Evolutionary conservation across 2,113 vertebrate genomes (phyloP), one percentile per base, ranked within the genome.

Genomic region (Scortum barcoo): DNA sequence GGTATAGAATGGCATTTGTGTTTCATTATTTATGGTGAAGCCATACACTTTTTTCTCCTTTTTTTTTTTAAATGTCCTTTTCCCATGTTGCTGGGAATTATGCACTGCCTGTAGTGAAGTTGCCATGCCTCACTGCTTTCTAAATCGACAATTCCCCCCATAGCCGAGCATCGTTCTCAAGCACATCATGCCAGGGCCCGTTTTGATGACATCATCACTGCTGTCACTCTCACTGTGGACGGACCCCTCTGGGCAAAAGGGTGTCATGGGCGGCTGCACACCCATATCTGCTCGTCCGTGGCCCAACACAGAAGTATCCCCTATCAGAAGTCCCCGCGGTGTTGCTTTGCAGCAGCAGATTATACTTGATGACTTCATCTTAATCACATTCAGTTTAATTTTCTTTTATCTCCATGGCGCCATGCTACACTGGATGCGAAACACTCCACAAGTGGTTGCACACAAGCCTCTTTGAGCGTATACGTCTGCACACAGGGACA

Each of bases 161-260:
- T 76, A 85, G 86, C 80, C 42, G 42, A 72, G 84, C 90, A 71
- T 83, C 42, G 63, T 69, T 89, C 84, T 91, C 69, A 48, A 88
- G 77, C 78, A 86, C 88, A 87, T 83, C 81, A 80, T 86, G 88
- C 87, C 80, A 79, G 76, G 86, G 85, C 85, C 86, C 58, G 16
- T 90, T 93, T 92, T 95, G 94, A 95, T 94, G 94, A 94, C 93
- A 94, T 95, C 94, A 94, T 94, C 91, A 86, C 51, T 54, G 85
- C 92, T 94, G 92, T 92, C 93, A 90, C 82, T 94, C 90, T 92
- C 79, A 72, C 26, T 53, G 82, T 58, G 86, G 86, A 87, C 78
- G 6, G 72, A 80, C 28, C 91, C 94, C 77, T 83, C 73, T 51
- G 89, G 92, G 76, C 81, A 53, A 66, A 69, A 76, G 68, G 72